Evolutionary conservation across 2,888 invertebrate genomes (phyloP).

Genomic region (Cantharis rufa): DNA sequence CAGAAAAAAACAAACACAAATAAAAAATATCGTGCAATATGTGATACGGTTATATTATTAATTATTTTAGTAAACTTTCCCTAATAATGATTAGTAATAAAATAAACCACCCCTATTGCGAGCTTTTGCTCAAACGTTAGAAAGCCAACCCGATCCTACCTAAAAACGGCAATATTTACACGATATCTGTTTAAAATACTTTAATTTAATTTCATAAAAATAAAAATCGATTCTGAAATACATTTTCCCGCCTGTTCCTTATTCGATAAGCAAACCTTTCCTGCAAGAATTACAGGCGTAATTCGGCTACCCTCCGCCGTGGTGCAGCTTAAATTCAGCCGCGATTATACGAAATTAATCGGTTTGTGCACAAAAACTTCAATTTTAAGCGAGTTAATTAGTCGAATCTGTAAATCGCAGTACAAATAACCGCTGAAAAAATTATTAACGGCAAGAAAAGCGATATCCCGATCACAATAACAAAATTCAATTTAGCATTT

Average conservation of each 20-base stretch:
- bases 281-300: neutral
- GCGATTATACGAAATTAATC: neutral
- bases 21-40: no score
- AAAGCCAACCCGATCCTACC: no score
- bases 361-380: neutral
- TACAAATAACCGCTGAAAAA: neutral
- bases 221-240: neutral
- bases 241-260: neutral
- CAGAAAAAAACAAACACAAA: no score
- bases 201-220: neutral
- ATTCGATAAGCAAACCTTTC: conserved; percentile 8
- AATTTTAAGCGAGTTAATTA: neutral
- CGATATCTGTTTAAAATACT: neutral
- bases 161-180: no score
- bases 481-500: neutral
- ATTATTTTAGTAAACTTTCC: no score
- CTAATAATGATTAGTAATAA: no score
- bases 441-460: neutral
- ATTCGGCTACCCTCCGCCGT: conserved; percentile 23
- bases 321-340: conserved; percentile 6
- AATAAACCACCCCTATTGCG: no score
- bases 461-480: neutral
- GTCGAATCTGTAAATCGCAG: neutral
- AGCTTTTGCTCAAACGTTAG: no score
- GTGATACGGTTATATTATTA: no score